Base-by-base conservation (phyloP, 2,888 invertebrate genomes). In the Macrophya alboannulata region DNA sequence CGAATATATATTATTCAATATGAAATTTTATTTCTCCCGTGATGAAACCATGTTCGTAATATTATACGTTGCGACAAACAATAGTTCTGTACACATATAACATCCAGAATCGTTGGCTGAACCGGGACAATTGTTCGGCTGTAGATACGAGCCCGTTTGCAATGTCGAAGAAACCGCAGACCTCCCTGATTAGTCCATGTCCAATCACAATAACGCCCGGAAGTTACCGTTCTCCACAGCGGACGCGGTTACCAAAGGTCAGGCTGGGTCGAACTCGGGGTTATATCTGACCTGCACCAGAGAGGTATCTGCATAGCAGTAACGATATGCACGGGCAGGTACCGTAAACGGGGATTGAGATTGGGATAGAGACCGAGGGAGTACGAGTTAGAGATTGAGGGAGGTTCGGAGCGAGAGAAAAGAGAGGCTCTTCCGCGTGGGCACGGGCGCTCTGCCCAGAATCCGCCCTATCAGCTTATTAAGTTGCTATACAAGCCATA, bases 391-490 rank as follows among this genome's bases (percentile, higher is more conserved):
- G 71, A 59, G 45, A 84, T 43, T 9, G 15, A 25, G 12, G 62
- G 48, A 65, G 43, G n/a, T 17, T 55, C n/a, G 17, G 77, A 77
- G 81, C 15, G 81, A 81, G 83, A 82, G 37, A 45, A 72, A 40
- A 85, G 55, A 48, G 72, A 40, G 37, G 45, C 17, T 48, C 45
- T 21, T 71, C 71, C 71, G 43, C 21, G 21, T 21, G 43, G 43
- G 59, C 43, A 37, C 59, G 40, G 40, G 81, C 65, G 43, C 62
- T 51, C 4, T 65, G 45, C 83, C 83, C 68, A 68, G 51, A 48
- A 65, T 40, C 88, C 89, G 87, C 89, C 88, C 89, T 88, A 90
- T 90, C 90, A 87, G 88, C 89, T 90, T 89, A 91, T 91, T 90
- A 90, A 91, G 89, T 90, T 87, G 88, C 88, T 85, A 74, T 74